These are phyloP conservation scores for Eidolon dupreanum DNA, from an alignment of 2,797 vertebrate species.

Conservation along the genomic window DNA sequence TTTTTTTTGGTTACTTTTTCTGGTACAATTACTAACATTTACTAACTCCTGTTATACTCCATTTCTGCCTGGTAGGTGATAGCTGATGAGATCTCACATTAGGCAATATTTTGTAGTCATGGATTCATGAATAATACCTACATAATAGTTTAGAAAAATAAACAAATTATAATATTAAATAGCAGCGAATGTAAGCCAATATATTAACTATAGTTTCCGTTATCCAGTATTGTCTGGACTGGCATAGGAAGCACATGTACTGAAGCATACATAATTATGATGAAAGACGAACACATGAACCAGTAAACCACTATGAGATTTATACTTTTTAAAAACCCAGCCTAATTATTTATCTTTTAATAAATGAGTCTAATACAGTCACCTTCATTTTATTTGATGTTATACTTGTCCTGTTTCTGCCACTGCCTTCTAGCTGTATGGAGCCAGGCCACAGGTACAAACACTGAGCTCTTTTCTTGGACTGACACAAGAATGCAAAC, in stretches of 20 bases:
- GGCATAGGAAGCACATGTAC: not conserved
- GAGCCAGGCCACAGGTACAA: no score
- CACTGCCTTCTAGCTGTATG: not conserved
- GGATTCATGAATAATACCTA: not conserved
- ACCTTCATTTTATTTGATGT: not conserved
- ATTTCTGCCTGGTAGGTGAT: not conserved
- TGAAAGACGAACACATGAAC: not conserved
- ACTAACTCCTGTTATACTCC: not conserved
- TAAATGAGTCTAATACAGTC: not conserved
- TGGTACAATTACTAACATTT: not conserved
- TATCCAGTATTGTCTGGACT: no score
- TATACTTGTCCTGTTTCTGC: not conserved
- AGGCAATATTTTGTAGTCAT: not conserved
- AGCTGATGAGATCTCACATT: not conserved
- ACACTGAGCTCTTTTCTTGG: not conserved
- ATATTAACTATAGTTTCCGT: not conserved
- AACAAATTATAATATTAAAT: not conserved
- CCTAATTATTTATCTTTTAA: not conserved
- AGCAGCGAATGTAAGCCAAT: not conserved
- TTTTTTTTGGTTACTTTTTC: not conserved
- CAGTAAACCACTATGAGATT: not conserved
- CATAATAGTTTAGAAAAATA: not conserved
- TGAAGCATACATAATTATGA: not conserved
- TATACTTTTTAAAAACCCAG: not conserved
- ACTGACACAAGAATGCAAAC: no score